Evolutionary conservation across 2,797 vertebrate genomes (phyloP), one percentile per base, ranked within the genome.

Genomic region (Tragopan temminckii): DNA sequence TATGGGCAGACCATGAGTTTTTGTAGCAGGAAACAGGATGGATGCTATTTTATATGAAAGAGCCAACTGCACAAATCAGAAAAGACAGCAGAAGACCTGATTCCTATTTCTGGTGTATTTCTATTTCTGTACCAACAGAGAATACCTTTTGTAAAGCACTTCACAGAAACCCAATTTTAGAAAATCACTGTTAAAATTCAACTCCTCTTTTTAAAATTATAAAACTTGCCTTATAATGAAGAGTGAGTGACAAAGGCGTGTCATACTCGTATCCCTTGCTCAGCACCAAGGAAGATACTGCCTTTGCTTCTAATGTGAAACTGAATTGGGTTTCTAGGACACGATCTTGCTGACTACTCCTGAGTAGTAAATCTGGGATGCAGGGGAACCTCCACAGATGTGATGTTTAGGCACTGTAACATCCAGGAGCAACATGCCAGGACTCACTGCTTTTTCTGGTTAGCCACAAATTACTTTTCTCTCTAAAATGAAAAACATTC

Each of bases 51-150:
- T 45, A 88, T 43, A 89, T 25, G 23, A 92, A 27, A 79, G 7
- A 38, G 14, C 16, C 58, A 83, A 53, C 12, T 63, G 68, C 59
- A 81, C 18, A 33, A 35, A 78, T 80, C 48, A 58, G 68, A 91
- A 79, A 86, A 42, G 53, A 46, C 50, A 57, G 38, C 23, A 19
- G 81, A 64, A 83, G 83, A 95, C 69, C 64, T 67, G 36, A 75
- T 84, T 93, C 89, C 92, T 95, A 82, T 88, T 95, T 88, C 87
- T 92, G 85, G 38, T 27, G 29, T 88, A 53, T 31, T 53, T 53
- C 52, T 53, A 31, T 53, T 76, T 82, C 45, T 1, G 0, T 58
- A 84, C 76, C 21, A 70, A 63, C 23, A 43, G 27, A 55, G 55
- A 67, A 61, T 3, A 61, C 8, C 27, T 85, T 94, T 74, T 91